Conservation (phyloP, 1,140 invertebrate species). For the Drusus annulatus region DNA sequence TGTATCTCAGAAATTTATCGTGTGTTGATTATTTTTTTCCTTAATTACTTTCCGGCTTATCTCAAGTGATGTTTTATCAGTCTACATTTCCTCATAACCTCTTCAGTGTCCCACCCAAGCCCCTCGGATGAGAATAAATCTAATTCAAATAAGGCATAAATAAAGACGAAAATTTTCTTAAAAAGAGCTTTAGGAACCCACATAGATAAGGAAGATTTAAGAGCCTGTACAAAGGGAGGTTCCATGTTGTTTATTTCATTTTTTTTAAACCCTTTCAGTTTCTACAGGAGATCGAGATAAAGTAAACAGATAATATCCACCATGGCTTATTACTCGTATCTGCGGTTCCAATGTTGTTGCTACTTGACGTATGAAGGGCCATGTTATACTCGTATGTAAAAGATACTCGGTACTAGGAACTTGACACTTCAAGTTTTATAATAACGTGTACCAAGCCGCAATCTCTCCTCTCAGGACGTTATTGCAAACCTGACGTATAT, state of each 20-base stretch:
- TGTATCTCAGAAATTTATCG: no score
- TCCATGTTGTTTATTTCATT: background rate
- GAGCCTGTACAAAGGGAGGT: background rate
- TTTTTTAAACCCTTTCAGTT: background rate
- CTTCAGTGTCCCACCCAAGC: no score
- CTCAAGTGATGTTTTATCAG: no score
- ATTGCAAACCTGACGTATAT: no score
- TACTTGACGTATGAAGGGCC: background rate
- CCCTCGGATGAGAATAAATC: background rate
- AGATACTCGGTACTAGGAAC: no score
- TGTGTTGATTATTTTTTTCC: no score
- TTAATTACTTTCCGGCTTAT: no score
- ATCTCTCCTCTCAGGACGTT: no score
- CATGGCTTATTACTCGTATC: background rate
- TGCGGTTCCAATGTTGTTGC: slow-evolving; percentile 4
- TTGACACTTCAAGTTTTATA: no score
- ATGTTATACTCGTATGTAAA: no score
- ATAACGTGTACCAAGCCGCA: no score
- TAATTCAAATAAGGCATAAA: slow-evolving; percentile 9
- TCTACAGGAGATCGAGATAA: background rate
- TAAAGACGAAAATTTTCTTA: slow-evolving; percentile 10
- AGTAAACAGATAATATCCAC: background rate
- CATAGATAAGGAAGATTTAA: slow-evolving; percentile 20
- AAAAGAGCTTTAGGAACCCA: background rate
- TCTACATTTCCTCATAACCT: no score